Evolutionary conservation across 2,888 invertebrate genomes (phyloP).

Genomic region (Anorthoa munda): DNA sequence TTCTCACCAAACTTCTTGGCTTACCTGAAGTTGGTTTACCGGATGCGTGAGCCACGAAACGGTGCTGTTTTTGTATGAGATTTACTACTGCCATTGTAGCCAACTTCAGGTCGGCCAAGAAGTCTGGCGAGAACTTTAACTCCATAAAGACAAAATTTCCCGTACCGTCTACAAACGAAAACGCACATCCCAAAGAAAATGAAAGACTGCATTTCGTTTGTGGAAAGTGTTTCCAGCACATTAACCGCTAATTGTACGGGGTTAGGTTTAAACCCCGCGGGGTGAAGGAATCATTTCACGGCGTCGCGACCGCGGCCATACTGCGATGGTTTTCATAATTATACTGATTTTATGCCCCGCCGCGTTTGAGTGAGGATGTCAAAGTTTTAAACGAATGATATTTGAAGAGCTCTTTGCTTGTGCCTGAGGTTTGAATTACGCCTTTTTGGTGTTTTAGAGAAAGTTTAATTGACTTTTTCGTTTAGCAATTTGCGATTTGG

Average conservation of each 20-base stretch:
- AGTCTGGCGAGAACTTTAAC: no score
- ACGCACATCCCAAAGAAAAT: constrained; percentile 64
- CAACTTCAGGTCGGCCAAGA: no score
- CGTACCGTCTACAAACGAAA: constrained; percentile 14
- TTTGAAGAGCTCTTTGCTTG: constrained; percentile 18
- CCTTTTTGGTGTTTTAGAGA: not conserved
- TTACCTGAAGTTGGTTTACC: no score
- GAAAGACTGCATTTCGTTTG: constrained; percentile 73
- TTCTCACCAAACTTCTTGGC: no score
- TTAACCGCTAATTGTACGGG: constrained; percentile 79
- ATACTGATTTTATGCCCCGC: constrained; percentile 65
- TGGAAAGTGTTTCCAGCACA: constrained; percentile 80
- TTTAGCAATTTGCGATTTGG: constrained; percentile 12
- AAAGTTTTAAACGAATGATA: constrained; percentile 50
- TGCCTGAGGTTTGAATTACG: constrained; percentile 11
- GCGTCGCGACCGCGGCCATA: constrained; percentile 51
- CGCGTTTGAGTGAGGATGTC: constrained; percentile 40
- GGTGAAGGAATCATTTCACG: constrained; percentile 66
- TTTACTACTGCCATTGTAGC: no score
- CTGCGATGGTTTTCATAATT: constrained; percentile 64
- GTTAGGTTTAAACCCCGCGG: constrained; percentile 41
- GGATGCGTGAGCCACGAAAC: no score
- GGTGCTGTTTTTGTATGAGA: no score
- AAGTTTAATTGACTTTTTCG: constrained; percentile 45
- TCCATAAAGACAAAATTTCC: not conserved